phyloP scores from a whole-genome alignment of 2,797 vertebrate species.

The Avahi laniger region DNA sequence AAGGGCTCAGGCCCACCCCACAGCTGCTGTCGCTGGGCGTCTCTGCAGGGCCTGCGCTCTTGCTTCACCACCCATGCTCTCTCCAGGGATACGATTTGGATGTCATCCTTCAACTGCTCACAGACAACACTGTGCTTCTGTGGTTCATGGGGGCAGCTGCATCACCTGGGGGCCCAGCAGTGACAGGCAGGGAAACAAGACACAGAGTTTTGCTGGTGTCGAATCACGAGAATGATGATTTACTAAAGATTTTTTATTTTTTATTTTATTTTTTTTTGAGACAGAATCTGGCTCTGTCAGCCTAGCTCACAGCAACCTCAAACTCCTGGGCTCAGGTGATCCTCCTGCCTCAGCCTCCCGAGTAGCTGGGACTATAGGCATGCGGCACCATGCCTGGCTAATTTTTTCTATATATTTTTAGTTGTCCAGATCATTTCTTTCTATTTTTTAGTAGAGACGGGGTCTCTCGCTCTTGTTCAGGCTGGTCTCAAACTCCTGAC shows the following conservation, averaged over 20 bases:
- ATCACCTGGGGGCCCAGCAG: not conserved
- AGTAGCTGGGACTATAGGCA: no score
- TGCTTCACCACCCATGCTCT: not conserved
- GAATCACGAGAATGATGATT: not conserved
- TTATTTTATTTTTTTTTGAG: no score
- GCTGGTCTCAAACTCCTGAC: no score
- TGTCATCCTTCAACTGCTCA: not conserved
- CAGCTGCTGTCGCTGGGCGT: not conserved
- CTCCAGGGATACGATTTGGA: accelerated
- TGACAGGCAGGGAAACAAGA: not conserved
- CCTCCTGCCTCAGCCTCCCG: no score
- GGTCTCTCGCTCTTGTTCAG: no score
- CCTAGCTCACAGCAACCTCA: no score
- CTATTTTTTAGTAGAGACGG: no score
- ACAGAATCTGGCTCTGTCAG: no score
- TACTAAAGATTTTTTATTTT: not conserved
- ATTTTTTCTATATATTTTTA: no score
- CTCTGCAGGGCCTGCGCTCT: not conserved
- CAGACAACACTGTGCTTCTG: not conserved
- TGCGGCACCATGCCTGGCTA: no score
- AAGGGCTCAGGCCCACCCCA: not conserved
- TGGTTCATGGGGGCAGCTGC: not conserved
- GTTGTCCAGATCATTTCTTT: no score
- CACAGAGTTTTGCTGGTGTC: not conserved
- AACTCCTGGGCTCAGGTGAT: no score